These are phyloP conservation scores for Aphelenchoides fujianensis DNA, from an alignment of 1,140 invertebrate genomes.

Conservation along the genomic window DNA sequence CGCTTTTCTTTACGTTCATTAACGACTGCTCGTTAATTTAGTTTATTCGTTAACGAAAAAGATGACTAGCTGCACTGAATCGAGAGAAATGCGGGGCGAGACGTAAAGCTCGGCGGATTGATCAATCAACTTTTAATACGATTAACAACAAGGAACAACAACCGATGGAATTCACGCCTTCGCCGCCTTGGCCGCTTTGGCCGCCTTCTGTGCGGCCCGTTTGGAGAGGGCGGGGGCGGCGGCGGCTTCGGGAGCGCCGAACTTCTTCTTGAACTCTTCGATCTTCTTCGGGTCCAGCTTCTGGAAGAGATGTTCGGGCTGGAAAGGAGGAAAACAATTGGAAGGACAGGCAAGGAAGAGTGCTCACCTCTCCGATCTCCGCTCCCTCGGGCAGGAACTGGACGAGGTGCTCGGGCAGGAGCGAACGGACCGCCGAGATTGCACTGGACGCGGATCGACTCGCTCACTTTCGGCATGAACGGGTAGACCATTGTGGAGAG, in stretches of 20 bases:
- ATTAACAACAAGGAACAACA: neutral
- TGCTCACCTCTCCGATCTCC: conserved; percentile 74
- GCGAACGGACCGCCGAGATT: conserved; percentile 67
- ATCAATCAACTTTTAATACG: neutral
- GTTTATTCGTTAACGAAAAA: too few species aligned
- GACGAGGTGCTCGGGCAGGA: conserved; percentile 69
- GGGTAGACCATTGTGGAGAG: conserved; percentile 79
- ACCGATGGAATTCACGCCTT: conserved; percentile 2
- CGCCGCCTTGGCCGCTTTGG: neutral
- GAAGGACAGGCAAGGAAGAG: neutral
- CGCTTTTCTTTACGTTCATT: too few species aligned
- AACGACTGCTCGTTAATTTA: too few species aligned
- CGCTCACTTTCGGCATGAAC: conserved; percentile 81
- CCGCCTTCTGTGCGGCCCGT: conserved; percentile 1
- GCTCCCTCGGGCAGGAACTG: conserved; percentile 76
- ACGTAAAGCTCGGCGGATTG: too few species aligned
- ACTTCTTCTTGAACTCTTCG: conserved; percentile 10
- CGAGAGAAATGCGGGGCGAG: too few species aligned
- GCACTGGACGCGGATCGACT: conserved; percentile 72
- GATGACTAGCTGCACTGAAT: too few species aligned
- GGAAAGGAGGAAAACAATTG: conserved; percentile 2
- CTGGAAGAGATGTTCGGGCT: neutral
- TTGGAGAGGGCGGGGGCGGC: neutral
- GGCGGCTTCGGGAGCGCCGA: neutral
- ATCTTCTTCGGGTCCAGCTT: neutral